Evolutionary conservation across 1,140 invertebrate species (phyloP).

Genomic region (Temnothorax longispinosus): DNA sequence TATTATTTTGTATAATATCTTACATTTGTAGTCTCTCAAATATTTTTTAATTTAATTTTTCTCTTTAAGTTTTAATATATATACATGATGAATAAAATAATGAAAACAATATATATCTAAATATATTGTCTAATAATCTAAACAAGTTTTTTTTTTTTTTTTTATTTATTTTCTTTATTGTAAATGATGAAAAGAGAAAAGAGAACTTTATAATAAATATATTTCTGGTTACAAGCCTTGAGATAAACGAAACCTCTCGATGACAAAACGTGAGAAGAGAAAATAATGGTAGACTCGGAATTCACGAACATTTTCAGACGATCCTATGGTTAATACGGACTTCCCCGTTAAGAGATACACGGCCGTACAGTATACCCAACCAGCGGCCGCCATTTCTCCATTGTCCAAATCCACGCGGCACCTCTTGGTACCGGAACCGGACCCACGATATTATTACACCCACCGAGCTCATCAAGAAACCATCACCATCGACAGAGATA

Average conservation of each 20-base stretch:
- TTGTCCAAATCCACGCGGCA: slow-evolving; percentile 93
- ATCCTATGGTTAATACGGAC: slow-evolving; percentile 87
- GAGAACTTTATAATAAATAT: not conserved
- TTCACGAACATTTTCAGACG: slow-evolving; percentile 81
- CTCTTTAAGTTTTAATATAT: not conserved
- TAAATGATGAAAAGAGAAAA: not conserved
- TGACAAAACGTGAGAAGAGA: not conserved
- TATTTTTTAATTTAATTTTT: not conserved
- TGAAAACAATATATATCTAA: not conserved
- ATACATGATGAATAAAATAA: not conserved
- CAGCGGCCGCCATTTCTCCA: slow-evolving; percentile 91
- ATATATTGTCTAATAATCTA: not conserved
- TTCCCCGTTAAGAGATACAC: slow-evolving; percentile 91
- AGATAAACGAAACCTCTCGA: not conserved
- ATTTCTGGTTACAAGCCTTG: not conserved
- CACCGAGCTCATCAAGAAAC: slow-evolving; percentile 87
- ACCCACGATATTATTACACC: slow-evolving; percentile 90
- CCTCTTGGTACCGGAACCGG: slow-evolving; percentile 90
- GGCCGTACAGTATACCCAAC: slow-evolving; percentile 92
- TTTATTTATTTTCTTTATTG: not conserved
- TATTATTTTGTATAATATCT: not conserved
- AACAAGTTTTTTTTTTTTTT: not conserved
- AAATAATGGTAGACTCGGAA: slow-evolving; percentile 21
- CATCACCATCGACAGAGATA: slow-evolving; percentile 87
- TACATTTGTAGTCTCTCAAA: not conserved